Conservation (phyloP, 2,113 vertebrate genomes). For the Stegastes partitus region DNA sequence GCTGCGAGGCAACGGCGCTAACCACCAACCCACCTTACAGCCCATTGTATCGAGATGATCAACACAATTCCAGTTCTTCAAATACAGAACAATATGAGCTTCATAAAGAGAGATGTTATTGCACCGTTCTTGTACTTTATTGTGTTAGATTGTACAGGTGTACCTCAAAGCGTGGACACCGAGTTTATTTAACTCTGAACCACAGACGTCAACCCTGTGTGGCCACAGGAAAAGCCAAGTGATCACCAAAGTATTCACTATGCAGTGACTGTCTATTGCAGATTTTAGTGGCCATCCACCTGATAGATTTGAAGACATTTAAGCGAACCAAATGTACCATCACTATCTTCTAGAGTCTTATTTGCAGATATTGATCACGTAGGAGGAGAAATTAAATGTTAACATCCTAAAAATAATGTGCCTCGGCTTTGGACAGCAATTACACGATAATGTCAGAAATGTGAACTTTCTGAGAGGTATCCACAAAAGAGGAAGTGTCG, state of each 20-base stretch:
- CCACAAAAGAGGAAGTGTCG: background rate
- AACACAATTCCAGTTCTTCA: too few species aligned
- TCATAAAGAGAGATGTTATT: background rate
- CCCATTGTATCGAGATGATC: too few species aligned
- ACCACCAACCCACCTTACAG: too few species aligned
- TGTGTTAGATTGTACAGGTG: background rate
- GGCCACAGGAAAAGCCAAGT: background rate
- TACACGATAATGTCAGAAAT: background rate
- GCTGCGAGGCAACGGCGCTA: too few species aligned
- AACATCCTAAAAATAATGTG: background rate
- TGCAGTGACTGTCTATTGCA: background rate
- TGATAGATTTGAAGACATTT: background rate
- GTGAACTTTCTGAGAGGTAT: background rate
- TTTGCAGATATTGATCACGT: background rate
- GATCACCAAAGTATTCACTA: accelerated
- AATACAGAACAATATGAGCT: background rate
- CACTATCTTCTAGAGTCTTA: background rate
- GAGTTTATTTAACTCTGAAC: background rate
- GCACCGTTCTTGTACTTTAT: background rate
- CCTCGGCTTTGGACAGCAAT: background rate
- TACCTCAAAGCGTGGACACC: background rate
- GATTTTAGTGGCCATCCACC: background rate
- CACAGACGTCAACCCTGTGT: background rate
- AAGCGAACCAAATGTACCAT: background rate
- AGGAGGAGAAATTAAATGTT: too few species aligned